Percentiles rank a stretch among this genome's conserved stretches.
Conservation (phyloP, 2,113 vertebrate species). For the Lamprotornis superbus region DNA sequence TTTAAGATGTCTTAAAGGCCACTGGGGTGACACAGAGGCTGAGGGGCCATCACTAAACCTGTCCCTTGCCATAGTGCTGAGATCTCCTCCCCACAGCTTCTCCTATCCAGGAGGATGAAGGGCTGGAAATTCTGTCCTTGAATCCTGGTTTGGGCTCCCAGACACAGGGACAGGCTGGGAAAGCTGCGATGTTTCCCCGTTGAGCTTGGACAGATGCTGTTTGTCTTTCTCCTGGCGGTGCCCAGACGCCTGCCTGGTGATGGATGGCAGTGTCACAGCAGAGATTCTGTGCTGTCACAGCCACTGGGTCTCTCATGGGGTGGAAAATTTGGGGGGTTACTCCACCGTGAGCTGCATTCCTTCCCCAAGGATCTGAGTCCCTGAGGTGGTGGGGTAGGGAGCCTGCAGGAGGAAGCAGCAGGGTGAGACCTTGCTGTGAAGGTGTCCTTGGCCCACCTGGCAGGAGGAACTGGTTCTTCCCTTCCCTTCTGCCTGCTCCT, state of each 20-base stretch:
- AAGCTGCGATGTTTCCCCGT: neutral
- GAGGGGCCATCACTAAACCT: neutral
- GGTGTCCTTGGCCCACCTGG: neutral
- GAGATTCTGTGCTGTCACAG: neutral
- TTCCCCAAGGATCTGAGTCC: neutral
- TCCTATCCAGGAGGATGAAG: neutral
- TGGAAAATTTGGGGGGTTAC: neutral
- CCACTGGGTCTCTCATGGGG: neutral
- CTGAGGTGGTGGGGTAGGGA: neutral
- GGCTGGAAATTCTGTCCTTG: neutral
- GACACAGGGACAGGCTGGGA: neutral
- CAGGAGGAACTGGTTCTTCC: neutral
- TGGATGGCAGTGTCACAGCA: neutral
- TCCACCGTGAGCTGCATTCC: neutral
- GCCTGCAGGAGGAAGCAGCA: neutral
- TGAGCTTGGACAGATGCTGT: neutral
- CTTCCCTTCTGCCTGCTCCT: neutral
- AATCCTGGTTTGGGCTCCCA: neutral
- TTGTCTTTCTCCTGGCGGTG: neutral
- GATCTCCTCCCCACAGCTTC: neutral
- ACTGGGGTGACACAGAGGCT: accelerated
- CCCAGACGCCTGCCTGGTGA: neutral
- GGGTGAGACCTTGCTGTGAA: neutral
- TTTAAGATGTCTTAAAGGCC: neutral
- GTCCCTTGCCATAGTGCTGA: neutral